Conservation (phyloP, 2,888 invertebrate genomes). For the Sarcophaga carnaria region DNA sequence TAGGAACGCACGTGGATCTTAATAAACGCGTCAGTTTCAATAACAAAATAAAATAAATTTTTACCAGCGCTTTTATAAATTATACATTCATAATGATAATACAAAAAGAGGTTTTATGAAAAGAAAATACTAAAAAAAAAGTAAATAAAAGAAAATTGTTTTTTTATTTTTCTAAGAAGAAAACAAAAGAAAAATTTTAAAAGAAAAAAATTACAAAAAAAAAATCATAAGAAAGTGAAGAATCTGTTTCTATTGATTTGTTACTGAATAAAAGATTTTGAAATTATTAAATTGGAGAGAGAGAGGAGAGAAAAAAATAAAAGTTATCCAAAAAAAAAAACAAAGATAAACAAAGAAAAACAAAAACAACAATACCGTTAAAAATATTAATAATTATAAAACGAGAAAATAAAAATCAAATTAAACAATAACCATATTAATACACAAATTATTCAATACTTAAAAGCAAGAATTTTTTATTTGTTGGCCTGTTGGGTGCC, state of each 20-base stretch:
- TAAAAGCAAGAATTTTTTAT: background rate
- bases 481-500: slow-evolving; percentile 61
- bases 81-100: background rate
- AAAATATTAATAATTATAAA: background rate
- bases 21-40: slow-evolving; percentile 55
- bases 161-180: background rate
- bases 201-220: slow-evolving; percentile 7
- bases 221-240: background rate
- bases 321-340: background rate
- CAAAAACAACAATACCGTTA: background rate
- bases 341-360: slow-evolving; percentile 1
- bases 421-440: background rate
- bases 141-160: background rate
- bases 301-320: background rate
- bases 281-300: background rate
- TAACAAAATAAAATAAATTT: slow-evolving; percentile 19
- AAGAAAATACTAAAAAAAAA: background rate
- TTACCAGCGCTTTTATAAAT: background rate
- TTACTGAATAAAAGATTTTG: background rate
- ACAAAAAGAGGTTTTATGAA: background rate
- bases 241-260: too few relatives aligned
- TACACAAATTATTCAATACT: too few relatives aligned
- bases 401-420: background rate
- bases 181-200: background rate
- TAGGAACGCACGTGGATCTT: slow-evolving; percentile 79